Conservation (phyloP, 2,888 invertebrate species). For the Diplolepis rosae region DNA sequence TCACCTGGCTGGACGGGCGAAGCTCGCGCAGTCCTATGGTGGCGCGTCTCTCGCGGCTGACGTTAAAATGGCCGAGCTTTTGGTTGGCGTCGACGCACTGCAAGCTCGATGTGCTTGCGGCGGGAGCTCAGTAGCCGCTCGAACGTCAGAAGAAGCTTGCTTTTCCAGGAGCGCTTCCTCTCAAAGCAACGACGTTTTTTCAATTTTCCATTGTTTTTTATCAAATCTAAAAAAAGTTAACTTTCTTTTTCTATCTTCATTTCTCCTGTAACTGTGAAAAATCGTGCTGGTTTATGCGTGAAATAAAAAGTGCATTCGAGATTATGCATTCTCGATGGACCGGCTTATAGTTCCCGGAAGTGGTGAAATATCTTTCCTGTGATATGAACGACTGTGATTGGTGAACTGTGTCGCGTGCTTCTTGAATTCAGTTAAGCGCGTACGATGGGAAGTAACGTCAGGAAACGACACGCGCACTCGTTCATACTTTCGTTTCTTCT, state of each 20-base stretch:
- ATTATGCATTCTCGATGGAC: constrained; percentile 5
- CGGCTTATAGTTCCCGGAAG: constrained; percentile 47
- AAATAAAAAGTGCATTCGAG: neutral
- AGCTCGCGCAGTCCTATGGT: constrained; percentile 58
- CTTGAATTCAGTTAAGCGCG: constrained; percentile 34
- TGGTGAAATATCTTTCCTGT: constrained; percentile 56
- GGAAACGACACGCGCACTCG: constrained; percentile 57
- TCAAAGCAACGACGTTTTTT: neutral
- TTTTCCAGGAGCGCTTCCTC: constrained; percentile 39
- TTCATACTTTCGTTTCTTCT: constrained; percentile 60
- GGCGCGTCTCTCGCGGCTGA: constrained; percentile 59
- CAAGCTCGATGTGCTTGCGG: constrained; percentile 70
- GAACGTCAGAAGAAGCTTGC: constrained; percentile 65
- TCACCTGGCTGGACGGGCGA: constrained; percentile 57
- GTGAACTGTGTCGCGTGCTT: constrained; percentile 44
- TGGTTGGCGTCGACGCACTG: constrained; percentile 71
- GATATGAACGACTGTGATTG: constrained; percentile 45
- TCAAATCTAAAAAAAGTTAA: neutral
- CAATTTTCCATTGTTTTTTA: neutral
- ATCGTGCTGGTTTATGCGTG: neutral
- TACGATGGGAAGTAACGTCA: constrained; percentile 62
- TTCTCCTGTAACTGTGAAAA: neutral
- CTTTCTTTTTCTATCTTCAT: neutral
- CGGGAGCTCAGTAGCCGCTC: constrained; percentile 72
- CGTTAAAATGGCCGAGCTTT: constrained; percentile 68